phyloP scores from a whole-genome alignment of 2,797 vertebrate species.

The Poeciliopsis presidionis region DNA sequence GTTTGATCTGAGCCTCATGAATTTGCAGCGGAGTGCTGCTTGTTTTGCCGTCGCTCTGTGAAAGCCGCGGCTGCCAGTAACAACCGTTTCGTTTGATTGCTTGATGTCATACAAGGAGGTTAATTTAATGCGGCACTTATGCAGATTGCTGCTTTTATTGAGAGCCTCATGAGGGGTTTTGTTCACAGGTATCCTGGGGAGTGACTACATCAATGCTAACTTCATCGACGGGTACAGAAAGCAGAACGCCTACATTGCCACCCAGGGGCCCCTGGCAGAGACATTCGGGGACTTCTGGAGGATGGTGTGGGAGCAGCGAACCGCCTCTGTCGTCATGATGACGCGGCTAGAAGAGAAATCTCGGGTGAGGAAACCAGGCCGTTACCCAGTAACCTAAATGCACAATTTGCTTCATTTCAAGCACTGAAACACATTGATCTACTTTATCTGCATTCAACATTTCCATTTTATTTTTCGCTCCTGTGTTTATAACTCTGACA shows the following conservation, averaged over 20 bases:
- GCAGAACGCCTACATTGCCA: conserved; percentile 98
- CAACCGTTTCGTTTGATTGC: conserved; percentile 44
- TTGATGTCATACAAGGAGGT: conserved; percentile 57
- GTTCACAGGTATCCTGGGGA: conserved; percentile 89
- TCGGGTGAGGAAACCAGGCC: conserved; percentile 80
- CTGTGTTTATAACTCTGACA: conserved; percentile 50
- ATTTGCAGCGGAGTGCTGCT: conserved; percentile 64
- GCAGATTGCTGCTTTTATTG: conserved; percentile 48
- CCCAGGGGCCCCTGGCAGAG: conserved; percentile 93
- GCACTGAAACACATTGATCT: not conserved
- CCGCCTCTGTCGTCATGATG: conserved; percentile 98
- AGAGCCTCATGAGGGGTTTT: conserved; percentile 38
- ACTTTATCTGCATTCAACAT: not conserved
- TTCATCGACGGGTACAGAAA: conserved; percentile 97
- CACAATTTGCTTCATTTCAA: conserved; percentile 11
- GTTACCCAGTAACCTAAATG: conserved; percentile 31
- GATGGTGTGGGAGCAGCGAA: conserved; percentile 98
- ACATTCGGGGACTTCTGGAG: conserved; percentile 98
- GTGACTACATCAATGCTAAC: conserved; percentile 98
- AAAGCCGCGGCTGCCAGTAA: conserved; percentile 39
- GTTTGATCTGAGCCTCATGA: conserved; percentile 67
- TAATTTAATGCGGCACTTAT: conserved; percentile 50
- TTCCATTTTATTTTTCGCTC: not conserved
- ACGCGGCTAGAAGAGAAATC: conserved; percentile 97
- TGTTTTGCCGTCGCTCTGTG: conserved; percentile 62